These are phyloP conservation scores for Macrosiphum euphorbiae DNA, from an alignment of 2,888 invertebrate genomes.

Conservation along the genomic window DNA sequence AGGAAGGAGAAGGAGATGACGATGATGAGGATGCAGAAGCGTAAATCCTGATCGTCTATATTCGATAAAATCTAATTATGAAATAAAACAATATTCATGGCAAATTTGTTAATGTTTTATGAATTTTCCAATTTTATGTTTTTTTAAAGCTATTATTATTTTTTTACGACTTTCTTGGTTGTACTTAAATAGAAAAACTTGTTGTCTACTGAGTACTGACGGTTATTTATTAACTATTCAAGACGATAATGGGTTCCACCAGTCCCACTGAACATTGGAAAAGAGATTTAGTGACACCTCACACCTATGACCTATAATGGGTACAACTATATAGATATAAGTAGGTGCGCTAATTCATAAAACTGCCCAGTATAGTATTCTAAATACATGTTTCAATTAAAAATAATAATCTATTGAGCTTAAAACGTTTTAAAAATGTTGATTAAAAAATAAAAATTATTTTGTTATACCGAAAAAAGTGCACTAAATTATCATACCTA, in stretches of 20 bases:
- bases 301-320: not conserved
- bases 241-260: not conserved
- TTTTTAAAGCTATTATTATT: too few species aligned
- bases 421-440: too few species aligned
- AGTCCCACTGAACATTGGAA: not conserved
- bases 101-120: not conserved
- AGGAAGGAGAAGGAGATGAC: constrained; percentile 74
- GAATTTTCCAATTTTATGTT: not conserved
- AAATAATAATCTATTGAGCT: too few species aligned
- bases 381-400: too few species aligned
- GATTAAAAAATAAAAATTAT: not conserved
- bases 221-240: not conserved
- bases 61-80: not conserved
- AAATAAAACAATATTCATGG: not conserved
- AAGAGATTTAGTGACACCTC: not conserved
- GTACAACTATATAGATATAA: not conserved
- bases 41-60: not conserved
- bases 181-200: not conserved
- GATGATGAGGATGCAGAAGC: constrained; percentile 66
- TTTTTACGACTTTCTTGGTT: not conserved
- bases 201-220: not conserved
- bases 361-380: too few species aligned
- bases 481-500: not conserved
- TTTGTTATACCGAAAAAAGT: not conserved
- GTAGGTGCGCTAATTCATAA: not conserved